Conservation (phyloP, 2,113 vertebrate species). For the Chloebia gouldiae region DNA sequence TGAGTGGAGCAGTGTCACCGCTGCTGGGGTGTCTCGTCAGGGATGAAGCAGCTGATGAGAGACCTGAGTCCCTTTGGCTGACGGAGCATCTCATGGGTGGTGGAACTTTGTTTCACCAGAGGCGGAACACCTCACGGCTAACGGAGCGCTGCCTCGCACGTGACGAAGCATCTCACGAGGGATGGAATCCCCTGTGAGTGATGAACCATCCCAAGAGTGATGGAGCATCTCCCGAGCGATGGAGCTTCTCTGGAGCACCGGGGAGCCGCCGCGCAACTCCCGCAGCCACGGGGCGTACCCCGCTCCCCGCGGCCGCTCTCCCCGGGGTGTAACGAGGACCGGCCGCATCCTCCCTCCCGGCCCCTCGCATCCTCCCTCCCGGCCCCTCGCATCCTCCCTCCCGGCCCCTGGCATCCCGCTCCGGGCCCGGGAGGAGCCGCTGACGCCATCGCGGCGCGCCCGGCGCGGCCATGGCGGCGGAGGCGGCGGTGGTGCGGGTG, state of each 20-base stretch:
- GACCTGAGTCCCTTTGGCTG: not conserved
- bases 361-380: too few species aligned
- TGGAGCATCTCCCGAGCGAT: not conserved
- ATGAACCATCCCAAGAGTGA: fast-evolving
- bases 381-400: not conserved
- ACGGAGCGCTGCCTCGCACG: not conserved
- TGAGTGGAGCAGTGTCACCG: fast-evolving
- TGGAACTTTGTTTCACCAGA: not conserved
- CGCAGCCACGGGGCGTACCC: not conserved
- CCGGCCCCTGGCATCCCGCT: not conserved
- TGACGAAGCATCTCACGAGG: not conserved
- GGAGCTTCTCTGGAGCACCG: not conserved
- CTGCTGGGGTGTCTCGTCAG: not conserved
- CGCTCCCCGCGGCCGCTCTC: too few species aligned
- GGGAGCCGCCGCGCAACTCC: not conserved
- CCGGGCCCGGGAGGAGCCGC: not conserved
- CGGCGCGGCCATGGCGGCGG: slow-evolving; percentile 53
- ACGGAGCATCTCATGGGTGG: not conserved
- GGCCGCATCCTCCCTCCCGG: not conserved
- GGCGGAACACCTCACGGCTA: fast-evolving
- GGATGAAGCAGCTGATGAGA: not conserved
- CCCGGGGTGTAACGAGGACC: not conserved
- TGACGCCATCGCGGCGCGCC: slow-evolving; percentile 3
- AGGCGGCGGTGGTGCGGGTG: slow-evolving; percentile 84
- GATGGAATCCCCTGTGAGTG: fast-evolving